Conservation (phyloP, 1,140 invertebrate genomes). For the Aphelinus atriplicis region DNA sequence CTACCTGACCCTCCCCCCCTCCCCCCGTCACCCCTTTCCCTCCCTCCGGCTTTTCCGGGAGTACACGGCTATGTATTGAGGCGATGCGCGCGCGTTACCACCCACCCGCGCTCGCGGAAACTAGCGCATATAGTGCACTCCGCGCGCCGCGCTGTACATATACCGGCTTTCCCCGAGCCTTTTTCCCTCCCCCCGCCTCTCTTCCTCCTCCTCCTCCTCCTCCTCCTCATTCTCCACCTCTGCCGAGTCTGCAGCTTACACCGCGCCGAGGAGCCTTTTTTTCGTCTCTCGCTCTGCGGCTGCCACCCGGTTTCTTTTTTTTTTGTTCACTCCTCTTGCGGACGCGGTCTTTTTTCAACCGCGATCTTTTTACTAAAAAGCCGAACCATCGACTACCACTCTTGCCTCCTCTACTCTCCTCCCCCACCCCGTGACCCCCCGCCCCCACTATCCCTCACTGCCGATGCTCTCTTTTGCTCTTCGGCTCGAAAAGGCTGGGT, state of each 20-base stretch:
- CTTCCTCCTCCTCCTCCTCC: slow-evolving; percentile 34
- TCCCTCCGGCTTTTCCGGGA: slow-evolving; percentile 8
- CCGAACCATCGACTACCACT: not conserved
- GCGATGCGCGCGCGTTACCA: slow-evolving; percentile 28
- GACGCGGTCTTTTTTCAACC: not conserved
- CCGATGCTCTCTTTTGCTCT: no score
- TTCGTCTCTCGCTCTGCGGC: not conserved
- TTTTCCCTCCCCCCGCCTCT: slow-evolving; percentile 14
- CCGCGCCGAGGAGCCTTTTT: not conserved
- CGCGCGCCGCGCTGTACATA: not conserved
- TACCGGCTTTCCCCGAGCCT: not conserved
- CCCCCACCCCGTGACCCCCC: no score
- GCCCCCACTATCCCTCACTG: no score
- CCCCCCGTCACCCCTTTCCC: slow-evolving; percentile 24
- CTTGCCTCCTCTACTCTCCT: not conserved
- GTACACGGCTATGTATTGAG: slow-evolving; percentile 30
- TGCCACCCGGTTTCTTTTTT: not conserved
- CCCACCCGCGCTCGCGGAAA: not conserved
- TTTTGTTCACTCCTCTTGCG: not conserved
- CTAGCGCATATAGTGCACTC: not conserved
- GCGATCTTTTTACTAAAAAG: not conserved
- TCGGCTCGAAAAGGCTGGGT: no score
- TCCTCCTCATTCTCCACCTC: not conserved
- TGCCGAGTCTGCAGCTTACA: slow-evolving; percentile 18
- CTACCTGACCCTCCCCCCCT: slow-evolving; percentile 30